Conservation (phyloP, 2,888 invertebrate genomes). For the Gymnoscelis rufifasciata region DNA sequence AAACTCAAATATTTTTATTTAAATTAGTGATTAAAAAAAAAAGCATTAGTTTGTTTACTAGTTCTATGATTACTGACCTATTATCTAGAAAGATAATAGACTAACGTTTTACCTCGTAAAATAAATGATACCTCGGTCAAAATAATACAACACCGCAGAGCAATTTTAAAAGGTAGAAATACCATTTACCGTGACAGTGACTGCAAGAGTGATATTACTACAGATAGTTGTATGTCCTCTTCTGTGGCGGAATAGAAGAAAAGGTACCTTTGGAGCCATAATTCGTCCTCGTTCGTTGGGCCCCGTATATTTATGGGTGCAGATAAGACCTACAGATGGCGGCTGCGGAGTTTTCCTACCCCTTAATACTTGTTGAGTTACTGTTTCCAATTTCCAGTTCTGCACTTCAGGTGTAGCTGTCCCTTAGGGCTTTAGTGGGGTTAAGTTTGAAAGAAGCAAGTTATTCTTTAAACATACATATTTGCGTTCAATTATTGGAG, state of each 20-base stretch:
- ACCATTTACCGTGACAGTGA: too few species aligned
- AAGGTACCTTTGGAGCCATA: constrained; percentile 67
- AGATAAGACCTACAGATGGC: constrained; percentile 78
- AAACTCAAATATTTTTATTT: too few species aligned
- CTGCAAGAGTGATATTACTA: constrained; percentile 2
- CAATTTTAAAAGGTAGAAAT: too few species aligned
- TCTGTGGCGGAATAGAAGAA: constrained; percentile 39
- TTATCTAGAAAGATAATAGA: too few species aligned
- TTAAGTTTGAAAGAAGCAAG: neutral
- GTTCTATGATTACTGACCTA: too few species aligned
- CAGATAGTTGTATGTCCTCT: neutral
- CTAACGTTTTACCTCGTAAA: too few species aligned
- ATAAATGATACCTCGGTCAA: too few species aligned
- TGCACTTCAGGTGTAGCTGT: constrained; percentile 65
- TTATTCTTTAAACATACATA: too few species aligned
- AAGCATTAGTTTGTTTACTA: too few species aligned
- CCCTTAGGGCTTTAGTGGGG: constrained; percentile 27
- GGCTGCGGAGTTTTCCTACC: constrained; percentile 67
- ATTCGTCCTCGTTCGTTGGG: constrained; percentile 67
- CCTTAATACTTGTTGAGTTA: constrained; percentile 78
- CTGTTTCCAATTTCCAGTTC: constrained; percentile 74
- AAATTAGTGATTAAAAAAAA: too few species aligned
- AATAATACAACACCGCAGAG: too few species aligned
- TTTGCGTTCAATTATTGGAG: too few species aligned
- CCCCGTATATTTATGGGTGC: constrained; percentile 68